Percentiles rank a stretch among this genome's conserved stretches.
These are phyloP conservation scores for Ophthalmolycus amberensis DNA, from an alignment of 2,113 vertebrate genomes.

Conservation along the genomic window DNA sequence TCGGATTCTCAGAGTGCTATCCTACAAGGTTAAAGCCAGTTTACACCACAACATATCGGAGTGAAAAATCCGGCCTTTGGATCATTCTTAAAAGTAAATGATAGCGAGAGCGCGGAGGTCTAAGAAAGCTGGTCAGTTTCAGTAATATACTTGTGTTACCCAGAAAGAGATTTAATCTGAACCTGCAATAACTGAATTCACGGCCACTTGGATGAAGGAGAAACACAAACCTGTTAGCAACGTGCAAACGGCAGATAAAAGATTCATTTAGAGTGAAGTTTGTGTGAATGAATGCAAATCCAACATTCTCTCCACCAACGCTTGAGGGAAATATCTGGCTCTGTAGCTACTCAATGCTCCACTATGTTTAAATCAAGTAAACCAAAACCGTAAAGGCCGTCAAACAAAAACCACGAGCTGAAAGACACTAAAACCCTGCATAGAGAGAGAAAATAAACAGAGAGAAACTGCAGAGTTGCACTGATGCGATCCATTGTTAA, in stretches of 20 bases:
- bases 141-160: not conserved
- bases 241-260: not conserved
- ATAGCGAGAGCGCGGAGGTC: not conserved
- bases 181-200: not conserved
- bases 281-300: too few relatives aligned
- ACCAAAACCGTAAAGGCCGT: not conserved
- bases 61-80: not conserved
- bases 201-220: not conserved
- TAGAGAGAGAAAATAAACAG: not conserved
- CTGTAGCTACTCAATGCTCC: not conserved
- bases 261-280: not conserved
- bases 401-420: not conserved
- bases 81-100: not conserved
- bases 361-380: not conserved
- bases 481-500: not conserved
- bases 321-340: not conserved
- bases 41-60: slow-evolving; percentile 8
- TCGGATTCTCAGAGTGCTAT: slow-evolving; percentile 13
- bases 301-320: not conserved
- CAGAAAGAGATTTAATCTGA: not conserved
- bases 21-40: slow-evolving; percentile 33
- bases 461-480: not conserved
- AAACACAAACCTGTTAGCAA: not conserved
- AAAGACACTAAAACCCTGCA: not conserved
- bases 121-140: not conserved